Conservation (phyloP, 2,888 invertebrate species). For the Ophioninae sp. region DNA sequence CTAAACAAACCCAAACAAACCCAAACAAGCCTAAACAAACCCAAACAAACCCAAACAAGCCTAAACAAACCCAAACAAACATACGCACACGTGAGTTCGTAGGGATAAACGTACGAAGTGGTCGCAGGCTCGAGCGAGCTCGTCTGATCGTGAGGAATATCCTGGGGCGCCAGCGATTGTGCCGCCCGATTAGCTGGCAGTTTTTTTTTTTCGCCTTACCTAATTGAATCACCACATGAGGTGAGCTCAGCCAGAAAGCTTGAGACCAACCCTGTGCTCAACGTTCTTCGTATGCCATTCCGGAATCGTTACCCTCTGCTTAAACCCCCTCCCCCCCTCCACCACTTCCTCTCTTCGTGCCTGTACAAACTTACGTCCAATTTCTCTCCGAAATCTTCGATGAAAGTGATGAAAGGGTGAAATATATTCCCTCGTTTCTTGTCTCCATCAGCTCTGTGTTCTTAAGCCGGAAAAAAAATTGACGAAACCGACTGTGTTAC, state of each 20-base stretch:
- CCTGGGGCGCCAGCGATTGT: constrained; percentile 40
- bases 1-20: too few species aligned
- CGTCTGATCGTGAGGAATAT: not conserved
- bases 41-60: too few species aligned
- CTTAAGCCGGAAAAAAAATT: not conserved
- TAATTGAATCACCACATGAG: constrained; percentile 57
- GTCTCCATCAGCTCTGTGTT: not conserved
- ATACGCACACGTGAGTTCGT: not conserved
- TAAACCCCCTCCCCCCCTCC: not conserved
- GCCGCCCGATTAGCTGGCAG: constrained; percentile 54
- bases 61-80: too few species aligned
- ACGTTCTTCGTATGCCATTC: constrained; percentile 6
- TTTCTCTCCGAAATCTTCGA: not conserved
- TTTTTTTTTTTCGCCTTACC: constrained; percentile 36
- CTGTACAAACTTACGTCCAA: not conserved
- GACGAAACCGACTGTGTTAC: too few species aligned
- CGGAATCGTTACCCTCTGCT: constrained; percentile 27
- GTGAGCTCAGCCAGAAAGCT: constrained; percentile 39
- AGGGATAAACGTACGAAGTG: constrained; percentile 6
- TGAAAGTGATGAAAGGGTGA: not conserved
- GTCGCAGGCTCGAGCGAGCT: constrained; percentile 9
- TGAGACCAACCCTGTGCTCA: constrained; percentile 7
- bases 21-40: too few species aligned
- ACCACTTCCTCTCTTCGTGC: not conserved
- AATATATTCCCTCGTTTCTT: not conserved